A percentile compares a stretch with the other conserved stretches of the same genome.
Evolutionary conservation across 2,888 invertebrate species (phyloP).

Genomic region (Nycteola revayana): DNA sequence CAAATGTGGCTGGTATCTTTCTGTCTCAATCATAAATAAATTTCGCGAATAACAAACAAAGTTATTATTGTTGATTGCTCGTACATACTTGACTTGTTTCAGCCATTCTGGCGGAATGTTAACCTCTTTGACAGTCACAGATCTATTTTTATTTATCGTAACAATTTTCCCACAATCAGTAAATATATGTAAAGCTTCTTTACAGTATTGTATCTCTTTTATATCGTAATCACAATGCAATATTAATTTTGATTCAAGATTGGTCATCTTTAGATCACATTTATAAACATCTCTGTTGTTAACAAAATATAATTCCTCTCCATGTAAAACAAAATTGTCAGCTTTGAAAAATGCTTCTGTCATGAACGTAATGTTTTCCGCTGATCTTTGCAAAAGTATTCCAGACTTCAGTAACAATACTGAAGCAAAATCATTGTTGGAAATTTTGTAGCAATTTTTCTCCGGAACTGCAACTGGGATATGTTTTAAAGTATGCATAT

Average conservation of each 20-base stretch:
- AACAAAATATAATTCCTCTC: slow-evolving; percentile 48
- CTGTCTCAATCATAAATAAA: slow-evolving; percentile 63
- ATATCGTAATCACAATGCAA: slow-evolving; percentile 55
- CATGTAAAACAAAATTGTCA: slow-evolving; percentile 53
- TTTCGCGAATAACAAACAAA: slow-evolving; percentile 65
- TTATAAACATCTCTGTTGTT: slow-evolving; percentile 53
- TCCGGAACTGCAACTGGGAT: slow-evolving; percentile 59
- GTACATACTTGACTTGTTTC: slow-evolving; percentile 54
- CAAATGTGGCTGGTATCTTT: slow-evolving; percentile 48
- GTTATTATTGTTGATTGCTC: slow-evolving; percentile 55
- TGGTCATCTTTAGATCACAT: slow-evolving; percentile 44
- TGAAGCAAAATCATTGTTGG: slow-evolving; percentile 52
- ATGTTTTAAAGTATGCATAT: slow-evolving; percentile 51
- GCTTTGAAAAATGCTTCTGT: slow-evolving; percentile 57
- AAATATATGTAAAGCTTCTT: slow-evolving; percentile 46
- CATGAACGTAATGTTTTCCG: slow-evolving; percentile 35
- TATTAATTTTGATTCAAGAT: slow-evolving; percentile 46
- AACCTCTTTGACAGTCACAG: slow-evolving; percentile 37
- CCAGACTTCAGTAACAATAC: slow-evolving; percentile 52
- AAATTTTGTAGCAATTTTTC: slow-evolving; percentile 52
- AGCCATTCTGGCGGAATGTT: slow-evolving; percentile 60
- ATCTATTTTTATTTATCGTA: slow-evolving; percentile 37
- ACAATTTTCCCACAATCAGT: slow-evolving; percentile 63
- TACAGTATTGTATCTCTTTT: slow-evolving; percentile 52
- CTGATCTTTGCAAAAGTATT: slow-evolving; percentile 52